These are phyloP conservation scores for Grantiella picta DNA, from an alignment of 2,113 vertebrate genomes.

Conservation along the genomic window DNA sequence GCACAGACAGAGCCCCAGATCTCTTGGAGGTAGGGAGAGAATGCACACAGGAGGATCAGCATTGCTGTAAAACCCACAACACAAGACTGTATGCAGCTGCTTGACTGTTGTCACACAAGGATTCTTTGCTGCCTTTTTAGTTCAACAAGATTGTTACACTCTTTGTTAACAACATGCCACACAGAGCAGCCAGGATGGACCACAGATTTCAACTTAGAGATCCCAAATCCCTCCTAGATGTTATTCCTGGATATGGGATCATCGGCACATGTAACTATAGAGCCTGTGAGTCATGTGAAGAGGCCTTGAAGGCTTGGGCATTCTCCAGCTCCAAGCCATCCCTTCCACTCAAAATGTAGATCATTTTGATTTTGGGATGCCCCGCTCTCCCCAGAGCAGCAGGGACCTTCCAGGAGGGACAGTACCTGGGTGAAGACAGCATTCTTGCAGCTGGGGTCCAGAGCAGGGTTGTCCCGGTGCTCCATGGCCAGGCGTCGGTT, in stretches of 20 bases:
- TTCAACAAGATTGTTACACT: not conserved
- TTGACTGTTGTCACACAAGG: not conserved
- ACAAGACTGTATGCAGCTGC: not conserved
- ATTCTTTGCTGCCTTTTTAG: not conserved
- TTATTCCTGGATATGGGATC: not conserved
- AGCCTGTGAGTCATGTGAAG: not conserved
- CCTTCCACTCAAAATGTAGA: not conserved
- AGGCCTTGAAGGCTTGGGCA: not conserved
- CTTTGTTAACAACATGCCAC: not conserved
- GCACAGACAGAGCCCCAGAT: not conserved
- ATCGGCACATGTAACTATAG: not conserved
- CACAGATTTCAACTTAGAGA: not conserved
- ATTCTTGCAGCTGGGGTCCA: constrained; percentile 89
- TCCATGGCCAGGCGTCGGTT: constrained; percentile 97
- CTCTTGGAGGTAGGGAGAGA: not conserved
- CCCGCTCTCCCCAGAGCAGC: not conserved
- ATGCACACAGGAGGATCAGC: not conserved
- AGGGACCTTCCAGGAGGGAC: not conserved
- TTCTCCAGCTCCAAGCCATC: not conserved
- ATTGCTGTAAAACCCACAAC: not conserved
- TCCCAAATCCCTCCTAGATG: not conserved
- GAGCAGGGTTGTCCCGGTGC: constrained; percentile 89
- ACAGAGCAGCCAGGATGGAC: not conserved
- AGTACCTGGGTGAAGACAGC: constrained; percentile 92
- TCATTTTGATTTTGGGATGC: not conserved